Evolutionary conservation across 2,113 vertebrate genomes (phyloP).

Genomic region (Amia ocellicauda): DNA sequence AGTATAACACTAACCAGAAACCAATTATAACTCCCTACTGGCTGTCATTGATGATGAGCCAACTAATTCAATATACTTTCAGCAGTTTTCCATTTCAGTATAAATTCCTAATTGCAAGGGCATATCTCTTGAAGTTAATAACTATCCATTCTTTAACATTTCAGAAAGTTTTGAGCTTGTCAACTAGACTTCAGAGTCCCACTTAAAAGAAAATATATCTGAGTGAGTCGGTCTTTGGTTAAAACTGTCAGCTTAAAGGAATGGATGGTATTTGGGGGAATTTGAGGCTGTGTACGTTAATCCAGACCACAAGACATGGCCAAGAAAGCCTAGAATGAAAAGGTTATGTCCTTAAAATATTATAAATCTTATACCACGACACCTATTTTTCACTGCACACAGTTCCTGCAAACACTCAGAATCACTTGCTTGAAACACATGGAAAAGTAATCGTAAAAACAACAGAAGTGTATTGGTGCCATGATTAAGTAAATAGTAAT

Average conservation of each 20-base stretch:
- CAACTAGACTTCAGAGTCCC: not conserved
- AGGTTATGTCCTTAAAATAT: too few relatives aligned
- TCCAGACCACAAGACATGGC: too few relatives aligned
- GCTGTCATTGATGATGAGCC: slow-evolving; percentile 21
- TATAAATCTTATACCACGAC: too few relatives aligned
- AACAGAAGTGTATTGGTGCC: too few relatives aligned
- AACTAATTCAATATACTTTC: slow-evolving; percentile 33
- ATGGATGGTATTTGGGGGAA: too few relatives aligned
- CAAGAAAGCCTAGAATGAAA: too few relatives aligned
- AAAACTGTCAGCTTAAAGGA: not conserved
- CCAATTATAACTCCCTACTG: slow-evolving; percentile 44
- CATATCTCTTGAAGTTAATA: slow-evolving; percentile 27
- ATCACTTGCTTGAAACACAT: too few relatives aligned
- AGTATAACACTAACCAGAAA: slow-evolving; percentile 45
- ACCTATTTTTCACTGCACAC: too few relatives aligned
- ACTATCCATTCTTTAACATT: slow-evolving; percentile 21
- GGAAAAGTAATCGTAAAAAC: too few relatives aligned
- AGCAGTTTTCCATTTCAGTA: slow-evolving; percentile 47
- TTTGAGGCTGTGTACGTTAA: too few relatives aligned
- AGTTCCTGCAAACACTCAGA: too few relatives aligned
- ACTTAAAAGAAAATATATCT: slow-evolving; percentile 6
- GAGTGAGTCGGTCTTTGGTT: not conserved
- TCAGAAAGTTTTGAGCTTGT: not conserved
- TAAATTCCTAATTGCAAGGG: slow-evolving; percentile 52
- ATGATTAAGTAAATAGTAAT: too few relatives aligned